Evolutionary conservation across 2,797 vertebrate genomes (phyloP).

Genomic region (Paratrypauchen microcephalus): DNA sequence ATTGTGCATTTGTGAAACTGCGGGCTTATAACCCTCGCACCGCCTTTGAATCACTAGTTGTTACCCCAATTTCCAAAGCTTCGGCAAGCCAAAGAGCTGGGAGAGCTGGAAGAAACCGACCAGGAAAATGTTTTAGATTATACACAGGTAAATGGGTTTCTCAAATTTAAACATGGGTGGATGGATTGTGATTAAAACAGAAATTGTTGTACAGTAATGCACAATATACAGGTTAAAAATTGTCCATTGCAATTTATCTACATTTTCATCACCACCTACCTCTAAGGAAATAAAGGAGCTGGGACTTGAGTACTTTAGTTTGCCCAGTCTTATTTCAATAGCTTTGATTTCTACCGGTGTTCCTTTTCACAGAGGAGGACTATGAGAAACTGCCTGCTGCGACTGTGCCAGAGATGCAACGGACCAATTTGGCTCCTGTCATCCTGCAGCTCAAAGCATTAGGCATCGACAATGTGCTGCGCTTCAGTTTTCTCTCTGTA

Average conservation of each 20-base stretch:
- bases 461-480: constrained; percentile 96
- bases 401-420: constrained; percentile 97
- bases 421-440: constrained; percentile 94
- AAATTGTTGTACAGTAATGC: neutral
- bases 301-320: neutral
- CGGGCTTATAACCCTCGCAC: constrained; percentile 92
- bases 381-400: constrained; percentile 91
- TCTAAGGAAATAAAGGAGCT: neutral
- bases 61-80: constrained; percentile 95
- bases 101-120: constrained; percentile 88
- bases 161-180: neutral
- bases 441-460: constrained; percentile 97
- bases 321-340: neutral
- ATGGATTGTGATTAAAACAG: neutral
- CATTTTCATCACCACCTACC: neutral
- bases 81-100: constrained; percentile 95
- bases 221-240: neutral
- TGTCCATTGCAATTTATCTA: neutral
- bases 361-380: constrained; percentile 86
- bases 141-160: constrained; percentile 85
- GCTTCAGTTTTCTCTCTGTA: constrained; percentile 96
- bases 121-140: constrained; percentile 93
- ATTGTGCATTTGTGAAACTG: constrained; percentile 96
- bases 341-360: constrained; percentile 16
- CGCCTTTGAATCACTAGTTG: constrained; percentile 92